Percentiles rank a stretch among this genome's conserved stretches.
phyloP scores from a whole-genome alignment of 1,140 invertebrate species.

The Conopomorpha cramerella region DNA sequence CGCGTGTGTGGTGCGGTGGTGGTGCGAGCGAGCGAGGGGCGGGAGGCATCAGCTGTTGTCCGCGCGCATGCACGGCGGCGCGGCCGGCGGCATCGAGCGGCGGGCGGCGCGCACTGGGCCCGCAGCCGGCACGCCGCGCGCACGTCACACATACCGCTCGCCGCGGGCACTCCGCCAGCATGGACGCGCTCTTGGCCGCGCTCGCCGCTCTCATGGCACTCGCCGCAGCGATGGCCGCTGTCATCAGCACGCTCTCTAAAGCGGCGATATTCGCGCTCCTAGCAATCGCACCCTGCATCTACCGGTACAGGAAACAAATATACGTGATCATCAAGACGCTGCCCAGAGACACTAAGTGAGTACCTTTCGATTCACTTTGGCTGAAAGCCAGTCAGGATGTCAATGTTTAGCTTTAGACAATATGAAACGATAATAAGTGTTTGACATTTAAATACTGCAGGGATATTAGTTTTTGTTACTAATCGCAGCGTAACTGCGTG shows the following conservation, averaged over 20 bases:
- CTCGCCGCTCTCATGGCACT: constrained; percentile 62
- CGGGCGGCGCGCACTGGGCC: too few species aligned
- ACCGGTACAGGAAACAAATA: constrained; percentile 61
- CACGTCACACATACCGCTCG: constrained; percentile 43
- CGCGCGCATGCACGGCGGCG: constrained; percentile 38
- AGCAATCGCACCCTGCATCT: constrained; percentile 58
- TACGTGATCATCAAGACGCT: constrained; percentile 63
- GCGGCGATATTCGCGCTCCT: constrained; percentile 61
- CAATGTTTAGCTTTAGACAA: too few species aligned
- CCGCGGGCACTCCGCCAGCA: constrained; percentile 41
- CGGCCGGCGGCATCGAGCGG: constrained; percentile 26
- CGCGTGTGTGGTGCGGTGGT: too few species aligned
- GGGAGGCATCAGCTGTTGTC: constrained; percentile 42
- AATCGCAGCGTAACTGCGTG: too few species aligned
- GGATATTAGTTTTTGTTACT: too few species aligned
- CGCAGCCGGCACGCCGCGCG: constrained; percentile 6
- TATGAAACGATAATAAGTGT: too few species aligned
- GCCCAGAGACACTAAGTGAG: constrained; percentile 64
- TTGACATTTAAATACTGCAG: too few species aligned
- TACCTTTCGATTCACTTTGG: constrained; percentile 14
- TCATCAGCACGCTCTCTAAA: constrained; percentile 60
- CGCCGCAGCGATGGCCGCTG: constrained; percentile 58
- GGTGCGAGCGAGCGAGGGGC: constrained; percentile 16
- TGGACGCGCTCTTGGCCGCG: constrained; percentile 60
- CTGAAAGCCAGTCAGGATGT: too few species aligned